Evolutionary conservation across 1,140 invertebrate genomes (phyloP).

Genomic region (Orius laevigatus): DNA sequence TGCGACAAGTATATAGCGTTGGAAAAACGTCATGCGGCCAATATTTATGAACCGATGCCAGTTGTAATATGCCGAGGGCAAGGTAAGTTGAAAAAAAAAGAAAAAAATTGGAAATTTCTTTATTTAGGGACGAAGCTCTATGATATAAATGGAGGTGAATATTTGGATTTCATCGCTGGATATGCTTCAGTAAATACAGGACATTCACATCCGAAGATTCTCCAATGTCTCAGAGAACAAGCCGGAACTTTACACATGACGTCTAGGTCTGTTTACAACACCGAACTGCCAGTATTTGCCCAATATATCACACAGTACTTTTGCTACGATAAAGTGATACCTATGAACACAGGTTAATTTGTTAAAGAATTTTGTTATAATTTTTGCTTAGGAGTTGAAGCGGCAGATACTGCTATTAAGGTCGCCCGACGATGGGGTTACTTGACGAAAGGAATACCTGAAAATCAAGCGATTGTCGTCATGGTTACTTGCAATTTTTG

Average conservation of each 20-base stretch:
- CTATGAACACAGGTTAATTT: conserved; percentile 84
- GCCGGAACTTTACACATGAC: conserved; percentile 40
- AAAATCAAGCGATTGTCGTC: conserved; percentile 78
- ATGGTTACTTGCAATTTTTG: conserved; percentile 96
- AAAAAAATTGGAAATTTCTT: too few relatives aligned
- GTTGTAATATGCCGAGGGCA: conserved; percentile 71
- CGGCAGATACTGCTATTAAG: conserved; percentile 91
- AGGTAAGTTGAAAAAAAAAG: conserved; percentile 35
- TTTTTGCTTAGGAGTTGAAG: conserved; percentile 62
- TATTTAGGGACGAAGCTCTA: too few relatives aligned
- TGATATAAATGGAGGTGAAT: conserved; percentile 90
- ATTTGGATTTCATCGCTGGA: conserved; percentile 91
- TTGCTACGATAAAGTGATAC: conserved; percentile 84
- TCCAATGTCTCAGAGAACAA: conserved; percentile 61
- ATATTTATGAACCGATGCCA: conserved; percentile 92
- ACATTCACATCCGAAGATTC: conserved; percentile 91
- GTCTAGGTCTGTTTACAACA: conserved; percentile 85
- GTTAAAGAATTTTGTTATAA: too few relatives aligned
- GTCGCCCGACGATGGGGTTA: conserved; percentile 92
- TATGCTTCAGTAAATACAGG: conserved; percentile 98
- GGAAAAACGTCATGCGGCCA: conserved; percentile 35
- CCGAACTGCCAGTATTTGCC: conserved; percentile 83
- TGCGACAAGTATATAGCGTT: conserved; percentile 1
- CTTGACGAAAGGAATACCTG: conserved; percentile 70
- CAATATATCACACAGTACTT: conserved; percentile 83